Conservation (phyloP, 2,888 invertebrate species). For the Tipula unca region DNA sequence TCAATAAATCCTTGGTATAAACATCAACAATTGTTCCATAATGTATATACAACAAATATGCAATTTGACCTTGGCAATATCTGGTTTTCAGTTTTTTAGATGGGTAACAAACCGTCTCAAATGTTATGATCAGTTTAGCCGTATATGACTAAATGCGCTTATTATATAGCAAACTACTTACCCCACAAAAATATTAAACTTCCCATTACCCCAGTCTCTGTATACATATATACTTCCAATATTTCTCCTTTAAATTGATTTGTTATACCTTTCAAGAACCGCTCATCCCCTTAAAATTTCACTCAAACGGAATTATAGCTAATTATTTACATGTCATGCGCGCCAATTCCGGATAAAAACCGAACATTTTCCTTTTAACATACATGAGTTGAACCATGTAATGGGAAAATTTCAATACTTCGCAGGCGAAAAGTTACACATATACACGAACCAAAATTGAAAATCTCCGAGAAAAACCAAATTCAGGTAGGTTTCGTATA, state of each 20-base stretch:
- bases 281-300: background rate
- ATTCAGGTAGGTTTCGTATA: background rate
- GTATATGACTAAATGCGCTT: too few relatives aligned
- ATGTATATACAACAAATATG: too few relatives aligned
- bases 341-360: background rate
- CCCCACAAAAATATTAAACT: background rate
- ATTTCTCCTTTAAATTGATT: background rate
- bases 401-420: background rate
- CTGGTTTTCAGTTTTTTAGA: too few relatives aligned
- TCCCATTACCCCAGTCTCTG: background rate
- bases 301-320: background rate
- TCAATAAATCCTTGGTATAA: too few relatives aligned
- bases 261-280: background rate
- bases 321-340: background rate
- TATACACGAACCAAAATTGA: background rate
- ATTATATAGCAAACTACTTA: too few relatives aligned
- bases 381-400: background rate
- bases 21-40: too few relatives aligned
- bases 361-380: background rate
- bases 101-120: too few relatives aligned
- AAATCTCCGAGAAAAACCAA: background rate
- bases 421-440: too few relatives aligned
- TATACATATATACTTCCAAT: background rate
- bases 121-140: too few relatives aligned
- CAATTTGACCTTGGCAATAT: too few relatives aligned